phyloP scores from a whole-genome alignment of 2,113 vertebrate genomes.

The Grantiella picta region DNA sequence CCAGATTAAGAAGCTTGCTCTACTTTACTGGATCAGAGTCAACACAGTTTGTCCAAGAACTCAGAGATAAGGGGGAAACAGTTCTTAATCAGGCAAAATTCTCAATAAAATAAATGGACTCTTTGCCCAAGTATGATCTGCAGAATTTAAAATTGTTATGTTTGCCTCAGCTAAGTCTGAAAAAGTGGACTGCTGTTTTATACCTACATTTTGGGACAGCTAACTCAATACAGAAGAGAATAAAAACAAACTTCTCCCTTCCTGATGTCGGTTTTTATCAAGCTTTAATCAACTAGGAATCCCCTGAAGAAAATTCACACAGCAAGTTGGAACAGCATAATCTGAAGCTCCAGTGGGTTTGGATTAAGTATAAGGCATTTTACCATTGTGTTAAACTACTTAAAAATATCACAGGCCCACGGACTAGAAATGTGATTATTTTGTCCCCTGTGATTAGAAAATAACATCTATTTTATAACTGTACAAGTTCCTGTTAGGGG shows the following conservation, averaged over 20 bases:
- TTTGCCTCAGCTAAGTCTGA: neutral
- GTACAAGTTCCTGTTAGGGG: neutral
- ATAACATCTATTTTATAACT: constrained; percentile 6
- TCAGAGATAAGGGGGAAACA: constrained; percentile 15
- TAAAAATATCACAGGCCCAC: neutral
- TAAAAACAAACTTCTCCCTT: neutral
- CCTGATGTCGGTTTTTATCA: neutral
- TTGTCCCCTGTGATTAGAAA: neutral
- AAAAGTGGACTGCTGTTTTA: neutral
- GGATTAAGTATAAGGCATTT: constrained; percentile 42
- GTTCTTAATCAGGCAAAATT: constrained; percentile 7
- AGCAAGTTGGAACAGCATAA: constrained; percentile 40
- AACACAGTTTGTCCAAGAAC: constrained; percentile 7
- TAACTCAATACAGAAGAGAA: neutral
- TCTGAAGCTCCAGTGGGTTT: constrained; percentile 19
- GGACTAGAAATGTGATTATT: neutral
- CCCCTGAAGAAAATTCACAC: neutral
- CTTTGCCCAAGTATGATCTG: neutral
- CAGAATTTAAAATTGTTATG: neutral
- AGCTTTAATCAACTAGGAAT: neutral
- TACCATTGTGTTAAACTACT: neutral
- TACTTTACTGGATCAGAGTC: constrained; percentile 36
- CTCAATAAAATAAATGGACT: neutral
- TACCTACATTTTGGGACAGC: neutral
- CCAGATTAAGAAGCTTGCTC: constrained; percentile 44